Evolutionary conservation across 2,888 invertebrate species (phyloP).

Genomic region (Clanis bilineata): DNA sequence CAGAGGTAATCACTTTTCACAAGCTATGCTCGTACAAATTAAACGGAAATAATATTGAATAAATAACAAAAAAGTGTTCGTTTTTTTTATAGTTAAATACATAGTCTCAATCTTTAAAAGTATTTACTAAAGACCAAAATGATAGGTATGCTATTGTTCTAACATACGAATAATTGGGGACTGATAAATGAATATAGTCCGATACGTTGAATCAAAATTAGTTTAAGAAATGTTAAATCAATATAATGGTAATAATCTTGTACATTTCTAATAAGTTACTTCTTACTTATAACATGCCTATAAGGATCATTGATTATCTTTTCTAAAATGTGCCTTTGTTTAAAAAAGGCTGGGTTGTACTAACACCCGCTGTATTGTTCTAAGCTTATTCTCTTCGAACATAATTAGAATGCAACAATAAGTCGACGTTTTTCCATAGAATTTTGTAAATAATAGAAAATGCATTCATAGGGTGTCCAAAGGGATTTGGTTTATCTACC

Average conservation of each 20-base stretch:
- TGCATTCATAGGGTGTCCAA: constrained; percentile 18
- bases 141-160: too few species aligned
- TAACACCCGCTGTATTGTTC: not conserved
- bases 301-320: not conserved
- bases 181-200: too few species aligned
- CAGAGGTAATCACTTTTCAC: too few species aligned
- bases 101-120: too few species aligned
- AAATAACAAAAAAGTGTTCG: too few species aligned
- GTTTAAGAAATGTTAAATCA: not conserved
- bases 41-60: too few species aligned
- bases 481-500: constrained; percentile 35
- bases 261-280: constrained; percentile 2
- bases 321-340: not conserved
- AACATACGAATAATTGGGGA: too few species aligned
- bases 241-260: not conserved
- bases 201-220: not conserved
- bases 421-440: not conserved
- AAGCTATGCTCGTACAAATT: too few species aligned
- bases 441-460: constrained; percentile 17
- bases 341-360: not conserved
- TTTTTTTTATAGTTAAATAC: too few species aligned
- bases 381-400: constrained; percentile 6
- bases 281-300: not conserved
- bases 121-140: too few species aligned
- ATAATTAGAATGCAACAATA: constrained; percentile 15